These are phyloP conservation scores for Rotaria macrura DNA, from an alignment of 2,888 invertebrate genomes.

Conservation along the genomic window DNA sequence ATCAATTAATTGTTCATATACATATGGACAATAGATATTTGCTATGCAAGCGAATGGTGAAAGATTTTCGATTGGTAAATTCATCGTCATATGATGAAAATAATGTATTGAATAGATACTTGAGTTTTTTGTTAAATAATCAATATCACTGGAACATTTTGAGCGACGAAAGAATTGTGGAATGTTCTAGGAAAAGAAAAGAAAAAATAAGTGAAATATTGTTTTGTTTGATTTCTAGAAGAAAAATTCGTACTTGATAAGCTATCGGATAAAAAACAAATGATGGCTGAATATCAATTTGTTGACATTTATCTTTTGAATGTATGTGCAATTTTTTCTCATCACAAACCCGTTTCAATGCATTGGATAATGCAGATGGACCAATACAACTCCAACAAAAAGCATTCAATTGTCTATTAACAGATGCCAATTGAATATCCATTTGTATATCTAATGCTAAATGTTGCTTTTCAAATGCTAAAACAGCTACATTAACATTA, in stretches of 20 bases:
- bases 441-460: slow-evolving; percentile 18
- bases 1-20: background rate
- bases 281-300: background rate
- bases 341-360: background rate
- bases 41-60: background rate
- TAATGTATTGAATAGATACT: slow-evolving; percentile 4
- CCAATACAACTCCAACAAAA: slow-evolving; percentile 5
- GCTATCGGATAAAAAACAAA: background rate
- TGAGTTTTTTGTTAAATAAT: background rate
- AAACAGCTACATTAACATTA: slow-evolving; percentile 4
- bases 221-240: too few species aligned
- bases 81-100: slow-evolving; percentile 23
- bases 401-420: background rate
- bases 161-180: background rate
- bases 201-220: too few species aligned
- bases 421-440: background rate
- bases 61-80: background rate
- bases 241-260: background rate
- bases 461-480: slow-evolving; percentile 14
- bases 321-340: background rate
- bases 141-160: background rate
- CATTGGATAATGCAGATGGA: background rate
- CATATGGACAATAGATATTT: background rate
- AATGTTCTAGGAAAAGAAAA: background rate
- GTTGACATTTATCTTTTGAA: slow-evolving; percentile 1